Evolutionary conservation across 2,888 invertebrate genomes (phyloP).

Genomic region (Meliscaeva auricollis): DNA sequence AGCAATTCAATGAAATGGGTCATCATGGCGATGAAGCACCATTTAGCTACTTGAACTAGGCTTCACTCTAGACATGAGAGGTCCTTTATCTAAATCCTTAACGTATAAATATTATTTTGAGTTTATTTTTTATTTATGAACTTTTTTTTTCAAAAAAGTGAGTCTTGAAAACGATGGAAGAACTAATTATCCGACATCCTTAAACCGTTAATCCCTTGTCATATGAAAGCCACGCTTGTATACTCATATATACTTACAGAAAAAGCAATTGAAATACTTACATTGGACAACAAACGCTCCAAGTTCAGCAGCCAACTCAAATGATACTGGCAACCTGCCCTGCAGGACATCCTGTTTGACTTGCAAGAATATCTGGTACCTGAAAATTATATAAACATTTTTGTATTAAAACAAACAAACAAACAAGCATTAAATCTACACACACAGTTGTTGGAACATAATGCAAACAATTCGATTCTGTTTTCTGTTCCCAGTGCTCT

Average conservation of each 20-base stretch:
- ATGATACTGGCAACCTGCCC: conserved; percentile 95
- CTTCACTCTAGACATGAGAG: background rate
- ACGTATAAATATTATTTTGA: no score
- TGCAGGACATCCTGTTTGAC: conserved; percentile 98
- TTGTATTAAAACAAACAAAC: conserved; percentile 46
- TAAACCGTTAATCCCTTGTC: background rate
- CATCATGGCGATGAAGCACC: conserved; percentile 32
- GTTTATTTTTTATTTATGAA: background rate
- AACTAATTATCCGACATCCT: conserved; percentile 1
- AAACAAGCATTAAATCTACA: conserved; percentile 59
- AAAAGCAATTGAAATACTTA: conserved; percentile 86
- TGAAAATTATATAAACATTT: conserved; percentile 82
- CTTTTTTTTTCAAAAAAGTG: background rate
- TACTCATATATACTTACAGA: background rate
- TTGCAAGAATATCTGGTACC: conserved; percentile 98
- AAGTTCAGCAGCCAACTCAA: conserved; percentile 95
- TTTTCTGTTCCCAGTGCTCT: background rate
- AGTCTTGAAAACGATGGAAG: background rate
- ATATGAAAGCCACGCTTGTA: background rate
- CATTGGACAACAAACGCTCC: conserved; percentile 97
- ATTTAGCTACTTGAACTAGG: conserved; percentile 1
- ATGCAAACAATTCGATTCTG: conserved; percentile 31
- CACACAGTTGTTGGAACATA: conserved; percentile 38
- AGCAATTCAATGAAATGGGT: conserved; percentile 31
- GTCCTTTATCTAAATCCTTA: background rate